Percentiles rank a stretch among this genome's conserved stretches.
Conservation (phyloP, 2,888 invertebrate genomes). For the Erebia palarica region DNA sequence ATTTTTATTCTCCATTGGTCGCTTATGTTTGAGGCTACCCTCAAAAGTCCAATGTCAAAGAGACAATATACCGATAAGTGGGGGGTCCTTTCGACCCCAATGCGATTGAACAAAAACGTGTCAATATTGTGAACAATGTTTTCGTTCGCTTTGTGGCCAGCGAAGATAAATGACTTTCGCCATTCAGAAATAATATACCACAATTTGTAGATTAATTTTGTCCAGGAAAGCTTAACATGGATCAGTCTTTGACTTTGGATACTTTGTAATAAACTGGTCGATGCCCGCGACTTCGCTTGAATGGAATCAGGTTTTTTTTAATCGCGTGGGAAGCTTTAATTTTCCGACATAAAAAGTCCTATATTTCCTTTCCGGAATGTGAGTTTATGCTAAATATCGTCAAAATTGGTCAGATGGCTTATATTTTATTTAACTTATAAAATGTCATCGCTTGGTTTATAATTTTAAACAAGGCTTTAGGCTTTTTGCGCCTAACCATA, state of each 20-base stretch:
- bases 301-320: too few relatives aligned
- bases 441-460: too few relatives aligned
- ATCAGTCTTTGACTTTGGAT: background rate
- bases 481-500: too few relatives aligned
- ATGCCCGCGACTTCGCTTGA: background rate
- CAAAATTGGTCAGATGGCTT: too few relatives aligned
- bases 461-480: too few relatives aligned
- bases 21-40: conserved; percentile 36
- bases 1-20: conserved; percentile 23
- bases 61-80: conserved; percentile 70
- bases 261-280: background rate
- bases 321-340: too few relatives aligned
- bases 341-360: too few relatives aligned
- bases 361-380: too few relatives aligned
- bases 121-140: conserved; percentile 80
- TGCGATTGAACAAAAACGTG: conserved; percentile 71
- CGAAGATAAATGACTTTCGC: conserved; percentile 75
- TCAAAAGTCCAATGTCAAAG: conserved; percentile 52
- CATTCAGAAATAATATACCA: conserved; percentile 63
- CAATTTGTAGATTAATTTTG: conserved; percentile 72
- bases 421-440: too few relatives aligned
- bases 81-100: conserved; percentile 66
- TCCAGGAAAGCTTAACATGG: conserved; percentile 18
- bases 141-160: conserved; percentile 73
- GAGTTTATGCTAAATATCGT: too few relatives aligned